Conservation (phyloP, 92 coral and sea anemone genomes). For the Nematostella vectensis region DNA sequence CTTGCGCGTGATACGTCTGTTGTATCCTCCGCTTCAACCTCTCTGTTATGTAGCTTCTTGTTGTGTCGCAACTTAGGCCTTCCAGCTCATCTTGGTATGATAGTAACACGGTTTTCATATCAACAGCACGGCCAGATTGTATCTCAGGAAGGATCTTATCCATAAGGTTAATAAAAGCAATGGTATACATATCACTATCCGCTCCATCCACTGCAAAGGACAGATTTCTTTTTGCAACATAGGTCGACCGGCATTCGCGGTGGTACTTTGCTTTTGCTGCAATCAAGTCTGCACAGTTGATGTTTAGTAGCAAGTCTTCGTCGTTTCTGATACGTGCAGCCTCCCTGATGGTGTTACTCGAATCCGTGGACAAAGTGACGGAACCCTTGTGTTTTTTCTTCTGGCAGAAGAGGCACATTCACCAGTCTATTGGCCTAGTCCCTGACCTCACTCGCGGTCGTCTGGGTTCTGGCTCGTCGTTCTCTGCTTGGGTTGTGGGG, state of each 20-base stretch:
- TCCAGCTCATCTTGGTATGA: slow-evolving; percentile 5
- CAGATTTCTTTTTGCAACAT: slow-evolving; percentile 18
- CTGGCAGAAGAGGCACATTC: slow-evolving; percentile 33
- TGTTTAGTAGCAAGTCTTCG: slow-evolving; percentile 4
- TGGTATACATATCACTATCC: slow-evolving; percentile 14
- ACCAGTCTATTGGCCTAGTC: slow-evolving; percentile 13
- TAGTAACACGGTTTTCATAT: slow-evolving; percentile 25
- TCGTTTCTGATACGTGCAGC: slow-evolving; percentile 25
- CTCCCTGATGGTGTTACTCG: slow-evolving; percentile 19
- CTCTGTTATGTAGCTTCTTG: slow-evolving; percentile 27
- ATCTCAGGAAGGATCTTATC: slow-evolving; percentile 4
- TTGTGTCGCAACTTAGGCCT: slow-evolving; percentile 20
- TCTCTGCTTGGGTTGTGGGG: not conserved
- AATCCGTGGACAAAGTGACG: slow-evolving; percentile 7
- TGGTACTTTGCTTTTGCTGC: slow-evolving; percentile 22
- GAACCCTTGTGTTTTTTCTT: slow-evolving; percentile 18
- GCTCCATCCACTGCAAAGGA: slow-evolving; percentile 3
- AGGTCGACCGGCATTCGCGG: slow-evolving; percentile 21
- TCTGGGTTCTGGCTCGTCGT: not conserved
- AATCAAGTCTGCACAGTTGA: slow-evolving; percentile 24
- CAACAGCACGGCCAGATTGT: slow-evolving; percentile 13
- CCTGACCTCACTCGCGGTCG: slow-evolving; percentile 4
- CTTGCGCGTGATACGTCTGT: slow-evolving; percentile 38
- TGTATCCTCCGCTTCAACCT: slow-evolving; percentile 39
- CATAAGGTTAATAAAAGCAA: slow-evolving; percentile 19